phyloP scores from a whole-genome alignment of 1,140 invertebrate species.

The Aphelenchoides fujianensis region DNA sequence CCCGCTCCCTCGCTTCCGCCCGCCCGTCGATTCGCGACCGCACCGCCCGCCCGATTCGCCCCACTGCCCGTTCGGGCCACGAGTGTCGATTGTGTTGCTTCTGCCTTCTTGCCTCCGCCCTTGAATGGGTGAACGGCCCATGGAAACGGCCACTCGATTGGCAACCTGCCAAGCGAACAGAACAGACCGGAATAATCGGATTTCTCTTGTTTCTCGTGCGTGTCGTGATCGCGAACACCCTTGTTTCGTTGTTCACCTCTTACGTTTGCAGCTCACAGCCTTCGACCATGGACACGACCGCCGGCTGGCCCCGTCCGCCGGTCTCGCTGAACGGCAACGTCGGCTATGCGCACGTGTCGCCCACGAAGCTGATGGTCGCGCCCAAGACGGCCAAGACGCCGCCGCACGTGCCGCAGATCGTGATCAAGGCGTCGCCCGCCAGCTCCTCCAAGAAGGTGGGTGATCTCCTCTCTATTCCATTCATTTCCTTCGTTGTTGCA shows the following conservation, averaged over 20 bases:
- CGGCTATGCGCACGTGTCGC: background rate
- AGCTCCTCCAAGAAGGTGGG: background rate
- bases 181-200: too few relatives aligned
- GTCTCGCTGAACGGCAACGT: background rate
- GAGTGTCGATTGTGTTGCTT: too few relatives aligned
- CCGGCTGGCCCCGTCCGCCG: background rate
- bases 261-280: too few relatives aligned
- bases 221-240: too few relatives aligned
- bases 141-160: too few relatives aligned
- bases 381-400: background rate
- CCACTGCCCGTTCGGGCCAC: background rate
- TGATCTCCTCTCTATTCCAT: background rate
- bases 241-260: too few relatives aligned
- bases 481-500: background rate
- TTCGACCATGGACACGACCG: background rate
- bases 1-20: too few relatives aligned
- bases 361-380: background rate
- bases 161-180: too few relatives aligned
- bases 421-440: background rate
- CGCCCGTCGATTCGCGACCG: too few relatives aligned
- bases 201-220: too few relatives aligned
- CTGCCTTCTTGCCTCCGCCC: too few relatives aligned
- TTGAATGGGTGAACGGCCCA: background rate
- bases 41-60: background rate
- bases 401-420: background rate